phyloP scores from a whole-genome alignment of 2,797 vertebrate genomes.

The Cossypha caffra region DNA sequence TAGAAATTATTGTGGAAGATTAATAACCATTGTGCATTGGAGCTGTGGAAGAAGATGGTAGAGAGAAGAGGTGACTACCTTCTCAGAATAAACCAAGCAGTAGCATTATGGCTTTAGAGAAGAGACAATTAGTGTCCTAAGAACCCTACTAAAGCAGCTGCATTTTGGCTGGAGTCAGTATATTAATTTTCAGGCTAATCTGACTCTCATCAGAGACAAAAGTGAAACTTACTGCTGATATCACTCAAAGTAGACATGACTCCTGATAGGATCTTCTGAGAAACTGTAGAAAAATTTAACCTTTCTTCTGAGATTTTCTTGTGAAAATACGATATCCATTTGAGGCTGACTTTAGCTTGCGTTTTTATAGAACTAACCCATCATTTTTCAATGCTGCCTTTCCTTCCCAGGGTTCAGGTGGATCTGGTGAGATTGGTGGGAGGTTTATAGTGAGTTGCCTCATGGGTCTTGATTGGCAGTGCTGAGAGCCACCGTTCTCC shows the following conservation, averaged over 20 bases:
- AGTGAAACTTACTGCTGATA: not conserved
- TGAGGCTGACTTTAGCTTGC: not conserved
- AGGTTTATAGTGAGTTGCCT: not conserved
- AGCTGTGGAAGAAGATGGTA: not conserved
- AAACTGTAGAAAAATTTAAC: not conserved
- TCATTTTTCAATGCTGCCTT: not conserved
- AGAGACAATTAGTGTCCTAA: not conserved
- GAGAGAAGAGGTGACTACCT: not conserved
- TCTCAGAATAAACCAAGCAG: not conserved
- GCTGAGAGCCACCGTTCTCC: not conserved
- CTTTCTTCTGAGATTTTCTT: not conserved
- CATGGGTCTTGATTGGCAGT: not conserved
- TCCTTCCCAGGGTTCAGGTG: not conserved
- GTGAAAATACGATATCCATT: not conserved
- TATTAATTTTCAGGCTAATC: not conserved
- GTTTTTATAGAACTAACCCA: not conserved
- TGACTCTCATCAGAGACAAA: not conserved
- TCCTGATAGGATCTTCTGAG: not conserved
- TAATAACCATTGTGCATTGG: not conserved
- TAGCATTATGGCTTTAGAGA: not conserved
- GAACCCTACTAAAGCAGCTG: not conserved
- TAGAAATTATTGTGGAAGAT: conserved; percentile 22
- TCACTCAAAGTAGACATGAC: not conserved
- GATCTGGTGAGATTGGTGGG: not conserved
- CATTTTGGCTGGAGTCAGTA: not conserved